Conservation (phyloP, 2,888 invertebrate species). For the Rhorus exstirpatorius region DNA sequence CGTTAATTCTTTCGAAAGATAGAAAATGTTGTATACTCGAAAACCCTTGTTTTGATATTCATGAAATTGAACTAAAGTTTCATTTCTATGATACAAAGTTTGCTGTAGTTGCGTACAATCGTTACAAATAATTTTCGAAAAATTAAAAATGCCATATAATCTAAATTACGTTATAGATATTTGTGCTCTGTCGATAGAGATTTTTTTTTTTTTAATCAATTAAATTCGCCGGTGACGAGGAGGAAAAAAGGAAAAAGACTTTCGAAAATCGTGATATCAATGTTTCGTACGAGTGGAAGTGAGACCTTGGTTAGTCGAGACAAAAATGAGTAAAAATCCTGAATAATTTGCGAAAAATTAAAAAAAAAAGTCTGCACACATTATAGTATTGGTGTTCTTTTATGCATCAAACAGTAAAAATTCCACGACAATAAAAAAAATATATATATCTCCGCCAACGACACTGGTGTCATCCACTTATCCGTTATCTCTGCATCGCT, state of each 20-base stretch:
- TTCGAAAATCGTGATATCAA: neutral
- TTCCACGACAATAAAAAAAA: conserved; percentile 8
- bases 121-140: no score
- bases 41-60: no score
- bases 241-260: neutral
- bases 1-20: no score
- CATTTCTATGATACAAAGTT: no score
- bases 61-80: no score
- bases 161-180: no score
- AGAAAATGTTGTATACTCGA: no score
- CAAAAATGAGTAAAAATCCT: conserved; percentile 8
- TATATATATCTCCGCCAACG: conserved; percentile 41
- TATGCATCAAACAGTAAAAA: conserved; percentile 3
- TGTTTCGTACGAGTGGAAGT: neutral
- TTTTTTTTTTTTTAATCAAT: no score
- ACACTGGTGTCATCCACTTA: conserved; percentile 26
- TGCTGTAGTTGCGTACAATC: no score
- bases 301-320: neutral
- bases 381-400: neutral
- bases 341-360: conserved; percentile 25
- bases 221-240: neutral
- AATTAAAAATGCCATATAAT: no score
- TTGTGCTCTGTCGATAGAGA: no score
- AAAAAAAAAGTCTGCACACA: conserved; percentile 12
- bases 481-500: conserved; percentile 34